A percentile compares a stretch with the other conserved stretches of the same genome.
phyloP scores from a whole-genome alignment of 2,797 vertebrate species.

The Mus minutoides region DNA sequence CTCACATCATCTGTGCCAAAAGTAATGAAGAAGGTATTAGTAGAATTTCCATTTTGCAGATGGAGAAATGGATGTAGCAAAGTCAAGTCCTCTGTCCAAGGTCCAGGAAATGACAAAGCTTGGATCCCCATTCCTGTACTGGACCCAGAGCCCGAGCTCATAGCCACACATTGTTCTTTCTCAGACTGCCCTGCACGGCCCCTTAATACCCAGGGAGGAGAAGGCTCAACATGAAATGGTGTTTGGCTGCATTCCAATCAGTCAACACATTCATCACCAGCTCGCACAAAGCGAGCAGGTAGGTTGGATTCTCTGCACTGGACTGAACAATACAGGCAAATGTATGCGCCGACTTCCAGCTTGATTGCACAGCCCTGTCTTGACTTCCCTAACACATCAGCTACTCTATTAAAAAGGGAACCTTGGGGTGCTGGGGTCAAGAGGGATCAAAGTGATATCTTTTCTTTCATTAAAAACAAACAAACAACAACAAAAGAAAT shows the following conservation, averaged over 20 bases:
- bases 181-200: conserved; percentile 54
- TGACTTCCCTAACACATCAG: conserved; percentile 59
- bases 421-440: conserved; percentile 50
- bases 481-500: neutral
- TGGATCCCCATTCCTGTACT: conserved; percentile 23
- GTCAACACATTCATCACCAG: conserved; percentile 74
- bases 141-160: conserved; percentile 56
- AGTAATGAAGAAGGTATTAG: conserved; percentile 40
- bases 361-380: conserved; percentile 65
- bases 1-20: conserved; percentile 35
- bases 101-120: conserved; percentile 59
- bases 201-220: conserved; percentile 76
- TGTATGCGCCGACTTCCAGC: conserved; percentile 69
- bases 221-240: conserved; percentile 67
- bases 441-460: conserved; percentile 58
- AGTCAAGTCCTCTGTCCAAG: conserved; percentile 66
- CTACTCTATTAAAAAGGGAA: conserved; percentile 56
- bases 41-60: conserved; percentile 76
- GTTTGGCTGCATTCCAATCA: conserved; percentile 77
- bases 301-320: conserved; percentile 70
- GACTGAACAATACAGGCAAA: conserved; percentile 74
- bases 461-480: conserved; percentile 38
- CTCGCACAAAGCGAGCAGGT: conserved; percentile 78
- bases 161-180: conserved; percentile 72
- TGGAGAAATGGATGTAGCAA: conserved; percentile 65